Conservation (phyloP, 37 sponge, comb jelly and placozoan genomes). For the Bolinopsis microptera region DNA sequence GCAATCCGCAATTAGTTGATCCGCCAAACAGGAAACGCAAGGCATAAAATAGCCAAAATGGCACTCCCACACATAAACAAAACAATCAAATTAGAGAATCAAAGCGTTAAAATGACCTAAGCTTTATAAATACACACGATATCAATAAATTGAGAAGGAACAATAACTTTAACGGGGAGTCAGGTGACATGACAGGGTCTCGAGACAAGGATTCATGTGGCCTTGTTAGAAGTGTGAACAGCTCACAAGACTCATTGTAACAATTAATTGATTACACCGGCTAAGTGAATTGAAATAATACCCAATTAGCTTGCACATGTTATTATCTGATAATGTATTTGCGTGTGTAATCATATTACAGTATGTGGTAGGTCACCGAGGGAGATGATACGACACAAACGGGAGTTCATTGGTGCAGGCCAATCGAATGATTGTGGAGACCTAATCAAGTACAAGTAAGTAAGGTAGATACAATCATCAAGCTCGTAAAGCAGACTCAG, state of each 20-base stretch:
- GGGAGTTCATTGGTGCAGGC: too few relatives aligned
- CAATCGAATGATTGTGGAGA: too few relatives aligned
- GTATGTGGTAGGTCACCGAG: too few relatives aligned
- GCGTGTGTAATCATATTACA: background rate
- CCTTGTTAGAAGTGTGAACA: background rate
- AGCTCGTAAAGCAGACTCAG: background rate
- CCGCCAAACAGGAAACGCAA: background rate
- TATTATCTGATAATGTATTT: background rate
- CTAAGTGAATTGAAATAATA: background rate
- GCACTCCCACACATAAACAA: background rate
- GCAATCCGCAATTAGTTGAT: too few relatives aligned
- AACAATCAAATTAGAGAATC: background rate
- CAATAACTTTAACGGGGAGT: background rate
- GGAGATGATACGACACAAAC: too few relatives aligned
- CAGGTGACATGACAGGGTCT: background rate
- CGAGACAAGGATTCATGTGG: background rate
- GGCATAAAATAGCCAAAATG: background rate
- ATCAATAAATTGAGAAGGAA: background rate
- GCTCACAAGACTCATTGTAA: background rate
- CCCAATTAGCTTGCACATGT: background rate
- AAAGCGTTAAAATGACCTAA: background rate
- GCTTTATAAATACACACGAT: background rate
- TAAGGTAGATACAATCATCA: too few relatives aligned
- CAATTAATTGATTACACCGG: background rate
- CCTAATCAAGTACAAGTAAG: too few relatives aligned